A percentile compares a stretch with the other conserved stretches of the same genome.
Conservation (phyloP, 2,797 vertebrate genomes). For the Acrossocheilus fasciatus region DNA sequence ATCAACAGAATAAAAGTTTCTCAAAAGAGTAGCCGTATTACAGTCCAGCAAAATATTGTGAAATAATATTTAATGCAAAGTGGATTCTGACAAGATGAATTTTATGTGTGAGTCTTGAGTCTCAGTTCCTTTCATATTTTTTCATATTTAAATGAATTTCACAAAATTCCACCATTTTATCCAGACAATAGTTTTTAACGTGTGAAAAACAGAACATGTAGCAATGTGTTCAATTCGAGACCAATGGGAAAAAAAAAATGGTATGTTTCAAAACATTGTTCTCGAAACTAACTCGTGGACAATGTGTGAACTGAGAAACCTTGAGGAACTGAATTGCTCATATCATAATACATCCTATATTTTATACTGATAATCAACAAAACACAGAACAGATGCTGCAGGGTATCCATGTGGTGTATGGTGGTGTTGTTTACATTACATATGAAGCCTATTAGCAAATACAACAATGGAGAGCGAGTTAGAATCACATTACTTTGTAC, state of each 20-base stretch:
- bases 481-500: conserved; percentile 20
- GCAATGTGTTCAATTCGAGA: background rate
- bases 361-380: conserved; percentile 7
- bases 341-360: background rate
- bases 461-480: conserved; percentile 15
- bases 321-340: background rate
- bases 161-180: background rate
- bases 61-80: no score
- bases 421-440: conserved; percentile 18
- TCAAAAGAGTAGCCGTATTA: background rate
- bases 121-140: background rate
- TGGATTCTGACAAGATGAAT: background rate
- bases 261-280: background rate
- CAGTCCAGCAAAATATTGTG: no score
- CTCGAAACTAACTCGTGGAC: background rate
- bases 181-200: background rate
- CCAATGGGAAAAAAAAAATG: background rate
- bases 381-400: background rate
- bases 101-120: background rate
- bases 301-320: background rate
- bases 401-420: background rate
- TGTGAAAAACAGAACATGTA: background rate
- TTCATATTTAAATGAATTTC: background rate
- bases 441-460: conserved; percentile 1
- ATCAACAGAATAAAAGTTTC: background rate